phyloP scores from a whole-genome alignment of 2,888 invertebrate species.

The Creontiades dilutus region DNA sequence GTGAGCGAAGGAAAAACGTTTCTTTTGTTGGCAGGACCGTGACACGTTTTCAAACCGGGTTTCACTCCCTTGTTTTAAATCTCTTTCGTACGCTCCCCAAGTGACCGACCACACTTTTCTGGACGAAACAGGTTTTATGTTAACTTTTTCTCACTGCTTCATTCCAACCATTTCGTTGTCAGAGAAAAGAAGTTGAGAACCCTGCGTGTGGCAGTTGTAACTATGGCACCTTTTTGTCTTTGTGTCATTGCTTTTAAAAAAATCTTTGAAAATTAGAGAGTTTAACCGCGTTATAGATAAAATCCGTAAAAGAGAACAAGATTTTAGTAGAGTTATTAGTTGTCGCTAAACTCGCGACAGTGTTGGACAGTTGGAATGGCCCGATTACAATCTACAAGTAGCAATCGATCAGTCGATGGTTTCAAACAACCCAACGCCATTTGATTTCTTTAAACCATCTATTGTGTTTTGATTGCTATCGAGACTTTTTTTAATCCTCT shows the following conservation, averaged over 20 bases:
- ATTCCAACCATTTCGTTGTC: background rate
- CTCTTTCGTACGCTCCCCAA: conserved; percentile 28
- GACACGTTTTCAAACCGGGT: conserved; percentile 56
- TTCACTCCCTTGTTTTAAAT: conserved; percentile 58
- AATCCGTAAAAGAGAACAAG: no score
- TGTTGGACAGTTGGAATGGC: no score
- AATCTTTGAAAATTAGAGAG: background rate
- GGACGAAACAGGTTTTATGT: conserved; percentile 24
- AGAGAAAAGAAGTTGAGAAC: background rate
- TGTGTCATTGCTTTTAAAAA: background rate
- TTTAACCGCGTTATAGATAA: no score
- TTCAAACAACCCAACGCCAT: no score
- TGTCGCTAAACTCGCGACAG: no score
- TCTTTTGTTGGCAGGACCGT: conserved; percentile 41
- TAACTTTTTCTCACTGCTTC: conserved; percentile 6
- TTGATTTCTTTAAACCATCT: no score
- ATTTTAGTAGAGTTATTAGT: no score
- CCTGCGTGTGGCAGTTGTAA: background rate
- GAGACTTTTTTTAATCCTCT: no score
- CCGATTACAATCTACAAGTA: no score
- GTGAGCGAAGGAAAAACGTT: conserved; percentile 41
- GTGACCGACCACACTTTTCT: background rate
- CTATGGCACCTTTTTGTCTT: background rate
- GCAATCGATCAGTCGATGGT: no score
- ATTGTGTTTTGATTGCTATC: no score